These are phyloP conservation scores for Orchesella flavescens DNA, from an alignment of 2,888 invertebrate species.

Conservation along the genomic window DNA sequence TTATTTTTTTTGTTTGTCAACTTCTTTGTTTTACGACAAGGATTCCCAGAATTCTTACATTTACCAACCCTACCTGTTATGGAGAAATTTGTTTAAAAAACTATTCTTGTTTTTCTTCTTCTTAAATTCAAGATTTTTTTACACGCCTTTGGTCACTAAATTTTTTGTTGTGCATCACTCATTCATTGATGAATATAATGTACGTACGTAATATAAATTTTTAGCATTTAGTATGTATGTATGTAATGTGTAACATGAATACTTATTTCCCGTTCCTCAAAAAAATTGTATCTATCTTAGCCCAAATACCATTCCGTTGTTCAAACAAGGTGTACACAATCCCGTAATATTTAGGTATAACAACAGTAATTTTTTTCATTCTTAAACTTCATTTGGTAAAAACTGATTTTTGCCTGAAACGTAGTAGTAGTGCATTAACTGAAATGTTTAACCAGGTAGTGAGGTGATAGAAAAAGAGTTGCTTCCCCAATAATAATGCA, in stretches of 20 bases:
- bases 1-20: constrained; percentile 12
- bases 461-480: constrained; percentile 5
- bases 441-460: not conserved
- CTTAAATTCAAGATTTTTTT: constrained; percentile 44
- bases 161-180: constrained; percentile 62
- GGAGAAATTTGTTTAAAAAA: constrained; percentile 49
- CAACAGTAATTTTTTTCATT: constrained; percentile 39
- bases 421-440: not conserved
- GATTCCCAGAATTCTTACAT: constrained; percentile 41
- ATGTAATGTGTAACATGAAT: constrained; percentile 46
- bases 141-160: constrained; percentile 67
- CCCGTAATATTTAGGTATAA: constrained; percentile 42
- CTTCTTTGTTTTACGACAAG: constrained; percentile 35
- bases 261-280: constrained; percentile 63
- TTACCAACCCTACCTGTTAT: not conserved
- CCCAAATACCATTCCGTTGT: constrained; percentile 57
- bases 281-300: constrained; percentile 49
- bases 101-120: constrained; percentile 48
- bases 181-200: constrained; percentile 58
- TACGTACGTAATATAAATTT: constrained; percentile 3
- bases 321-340: constrained; percentile 57
- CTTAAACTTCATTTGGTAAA: constrained; percentile 64
- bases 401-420: constrained; percentile 50
- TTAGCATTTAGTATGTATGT: constrained; percentile 28
- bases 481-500: not conserved